phyloP scores from a whole-genome alignment of 2,113 vertebrate species.

The Prolemur simus region DNA sequence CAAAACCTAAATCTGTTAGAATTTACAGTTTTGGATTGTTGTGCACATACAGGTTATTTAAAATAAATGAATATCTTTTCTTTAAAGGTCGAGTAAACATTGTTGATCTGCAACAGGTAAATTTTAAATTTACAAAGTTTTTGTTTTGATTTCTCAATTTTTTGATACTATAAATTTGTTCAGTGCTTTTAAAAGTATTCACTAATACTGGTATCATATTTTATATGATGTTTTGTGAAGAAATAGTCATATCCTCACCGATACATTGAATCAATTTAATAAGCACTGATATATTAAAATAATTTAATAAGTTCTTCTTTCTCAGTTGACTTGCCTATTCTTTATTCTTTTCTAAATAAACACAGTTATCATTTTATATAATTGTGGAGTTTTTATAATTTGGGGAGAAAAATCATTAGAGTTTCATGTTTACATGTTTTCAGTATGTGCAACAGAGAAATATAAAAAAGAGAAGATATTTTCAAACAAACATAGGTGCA shows the following conservation, averaged over 20 bases:
- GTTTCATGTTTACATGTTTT: neutral
- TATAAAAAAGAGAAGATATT: neutral
- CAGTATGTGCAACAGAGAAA: neutral
- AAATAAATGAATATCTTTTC: slow-evolving; percentile 69
- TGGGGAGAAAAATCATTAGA: neutral
- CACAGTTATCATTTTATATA: slow-evolving; percentile 6
- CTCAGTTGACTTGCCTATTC: neutral
- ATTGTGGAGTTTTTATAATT: neutral
- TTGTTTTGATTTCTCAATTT: slow-evolving; percentile 37
- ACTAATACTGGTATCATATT: neutral
- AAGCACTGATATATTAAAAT: neutral
- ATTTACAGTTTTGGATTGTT: neutral
- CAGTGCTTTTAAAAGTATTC: neutral
- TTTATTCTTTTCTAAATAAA: slow-evolving; percentile 44
- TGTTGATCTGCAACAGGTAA: slow-evolving; percentile 97
- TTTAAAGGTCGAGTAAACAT: slow-evolving; percentile 95
- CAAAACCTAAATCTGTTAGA: neutral
- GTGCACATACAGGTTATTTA: slow-evolving; percentile 6
- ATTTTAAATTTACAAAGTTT: slow-evolving; percentile 62
- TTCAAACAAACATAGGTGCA: neutral
- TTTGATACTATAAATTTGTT: neutral
- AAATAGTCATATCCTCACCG: neutral
- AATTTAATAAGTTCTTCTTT: slow-evolving; percentile 40
- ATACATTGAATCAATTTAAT: neutral
- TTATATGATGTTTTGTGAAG: slow-evolving; percentile 14